phyloP scores from a whole-genome alignment of 2,888 invertebrate genomes.

The Drosophila incognita region DNA sequence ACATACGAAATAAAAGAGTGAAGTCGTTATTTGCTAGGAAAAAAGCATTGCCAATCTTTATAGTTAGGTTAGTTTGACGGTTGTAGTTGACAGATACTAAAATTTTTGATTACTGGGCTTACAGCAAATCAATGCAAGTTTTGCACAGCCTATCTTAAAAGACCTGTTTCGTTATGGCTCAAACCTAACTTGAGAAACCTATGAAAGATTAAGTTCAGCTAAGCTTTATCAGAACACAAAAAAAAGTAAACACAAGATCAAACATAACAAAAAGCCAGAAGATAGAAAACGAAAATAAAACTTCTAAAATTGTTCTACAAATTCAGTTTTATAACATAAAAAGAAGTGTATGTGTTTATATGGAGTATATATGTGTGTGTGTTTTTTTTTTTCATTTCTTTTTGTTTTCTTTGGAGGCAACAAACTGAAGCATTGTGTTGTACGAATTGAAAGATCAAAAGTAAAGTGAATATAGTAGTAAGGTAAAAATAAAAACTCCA shows the following conservation, averaged over 20 bases:
- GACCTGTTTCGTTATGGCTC: constrained; percentile 11
- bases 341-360: constrained; percentile 17
- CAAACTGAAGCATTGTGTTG: constrained; percentile 56
- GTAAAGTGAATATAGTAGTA: constrained; percentile 22
- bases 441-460: constrained; percentile 30
- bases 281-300: background rate
- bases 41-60: constrained; percentile 55
- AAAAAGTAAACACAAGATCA: background rate
- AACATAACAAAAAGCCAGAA: constrained; percentile 9
- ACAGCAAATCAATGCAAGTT: constrained; percentile 21
- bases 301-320: constrained; percentile 24
- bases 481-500: constrained; percentile 42
- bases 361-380: constrained; percentile 3
- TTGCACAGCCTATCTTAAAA: constrained; percentile 20
- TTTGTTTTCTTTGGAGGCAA: constrained; percentile 4
- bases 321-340: constrained; percentile 12
- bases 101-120: background rate
- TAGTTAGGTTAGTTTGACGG: constrained; percentile 23
- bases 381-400: constrained; percentile 2
- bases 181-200: constrained; percentile 35
- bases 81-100: constrained; percentile 37
- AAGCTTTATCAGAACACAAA: constrained; percentile 1
- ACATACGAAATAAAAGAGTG: constrained; percentile 55
- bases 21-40: constrained; percentile 37
- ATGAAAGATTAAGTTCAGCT: constrained; percentile 17